Evolutionary conservation across 2,113 vertebrate species (phyloP), one percentile per base, ranked within the genome.

Genomic region (Trichechus manatus): DNA sequence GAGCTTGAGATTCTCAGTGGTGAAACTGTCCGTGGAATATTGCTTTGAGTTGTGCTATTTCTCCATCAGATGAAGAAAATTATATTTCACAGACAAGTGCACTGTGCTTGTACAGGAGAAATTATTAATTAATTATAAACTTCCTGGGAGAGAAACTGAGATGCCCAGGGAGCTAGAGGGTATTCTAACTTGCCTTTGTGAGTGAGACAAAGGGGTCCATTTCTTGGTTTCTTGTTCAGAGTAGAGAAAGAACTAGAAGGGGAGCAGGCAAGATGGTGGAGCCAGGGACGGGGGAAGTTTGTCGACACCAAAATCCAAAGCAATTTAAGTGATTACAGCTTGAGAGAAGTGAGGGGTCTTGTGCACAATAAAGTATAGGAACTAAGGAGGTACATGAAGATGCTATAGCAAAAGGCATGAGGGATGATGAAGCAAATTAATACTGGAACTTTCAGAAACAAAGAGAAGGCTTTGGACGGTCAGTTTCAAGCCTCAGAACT

Each of bases 11-110:
- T 95, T 84, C 93, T 93, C 94, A 63, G 5, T 92, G 89, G 88
- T 90, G 74, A 83, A 93, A 93, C 79, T 93, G 66, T 42, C 92
- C 95, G 72, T 90, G 79, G 82, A 94, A 87, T 94, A 91, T 91
- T 20, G 15, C 93, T 92, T 81, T 80, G 89, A 85, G n/a, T 44
- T 33, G 59, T 20, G 25, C 84, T 1, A 0, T 96, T 91, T 6
- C 56, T 96, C 87, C 31, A 77, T 80, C 75, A 50, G 25, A 80
- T 82, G 83, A 96, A 87, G 85, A 72, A 39, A 42, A 39, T 29
- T 53, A 3, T 33, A 63, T 56, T 6, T 19, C 27, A 20, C 42
- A 19, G 39, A 36, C 44, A 44, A 74, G 10, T 86, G 53, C 31
- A 31, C 23, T 68, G 31, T 39, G 47, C 64, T 77, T 92, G 42